These are phyloP conservation scores for Eudasyphora cyanicolor DNA, from an alignment of 2,888 invertebrate species.

Conservation along the genomic window DNA sequence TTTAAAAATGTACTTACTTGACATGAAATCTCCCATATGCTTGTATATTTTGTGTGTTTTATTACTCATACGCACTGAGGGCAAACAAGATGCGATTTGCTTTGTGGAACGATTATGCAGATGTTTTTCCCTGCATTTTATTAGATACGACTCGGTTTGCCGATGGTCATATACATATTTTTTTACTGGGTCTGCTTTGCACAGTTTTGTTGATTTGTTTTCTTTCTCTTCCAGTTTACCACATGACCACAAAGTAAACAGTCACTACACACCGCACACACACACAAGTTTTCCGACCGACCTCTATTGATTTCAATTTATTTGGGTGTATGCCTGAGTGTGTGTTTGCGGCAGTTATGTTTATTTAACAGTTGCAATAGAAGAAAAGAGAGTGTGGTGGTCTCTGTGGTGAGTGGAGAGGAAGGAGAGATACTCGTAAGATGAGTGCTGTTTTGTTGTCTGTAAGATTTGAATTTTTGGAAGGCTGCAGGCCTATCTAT, in stretches of 20 bases:
- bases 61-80: constrained; percentile 1
- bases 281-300: constrained; percentile 10
- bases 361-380: not conserved
- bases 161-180: not conserved
- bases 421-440: not conserved
- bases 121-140: not conserved
- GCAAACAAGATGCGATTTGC: not conserved
- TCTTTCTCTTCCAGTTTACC: constrained; percentile 10
- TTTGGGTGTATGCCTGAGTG: no score
- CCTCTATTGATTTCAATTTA: constrained; percentile 10
- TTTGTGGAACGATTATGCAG: not conserved
- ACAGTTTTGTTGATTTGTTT: not conserved
- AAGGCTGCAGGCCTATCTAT: no score
- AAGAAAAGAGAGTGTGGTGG: not conserved
- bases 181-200: not conserved
- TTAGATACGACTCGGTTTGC: no score
- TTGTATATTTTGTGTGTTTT: no score
- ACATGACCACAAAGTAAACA: not conserved
- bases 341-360: no score
- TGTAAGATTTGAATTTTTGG: not conserved
- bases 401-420: not conserved
- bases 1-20: no score
- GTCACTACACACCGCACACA: not conserved
- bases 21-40: no score
- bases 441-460: not conserved